These are phyloP conservation scores for Pelecanus crispus DNA, from an alignment of 2,113 vertebrate genomes.

Conservation along the genomic window DNA sequence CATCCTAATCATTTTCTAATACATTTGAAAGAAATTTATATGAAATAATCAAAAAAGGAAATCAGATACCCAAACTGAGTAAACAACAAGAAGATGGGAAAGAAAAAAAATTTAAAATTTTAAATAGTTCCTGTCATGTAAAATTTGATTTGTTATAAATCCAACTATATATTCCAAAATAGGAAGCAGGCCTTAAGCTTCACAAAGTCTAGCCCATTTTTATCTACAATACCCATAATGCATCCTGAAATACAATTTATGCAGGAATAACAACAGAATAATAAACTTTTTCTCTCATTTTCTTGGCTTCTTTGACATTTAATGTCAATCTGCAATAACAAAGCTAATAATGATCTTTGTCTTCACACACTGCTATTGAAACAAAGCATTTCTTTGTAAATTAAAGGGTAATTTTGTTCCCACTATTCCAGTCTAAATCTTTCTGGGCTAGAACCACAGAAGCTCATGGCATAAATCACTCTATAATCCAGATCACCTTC, in stretches of 20 bases:
- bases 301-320: constrained; percentile 34
- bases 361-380: constrained; percentile 26
- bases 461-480: neutral
- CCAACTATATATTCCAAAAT: neutral
- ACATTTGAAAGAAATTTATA: constrained; percentile 44
- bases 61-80: neutral
- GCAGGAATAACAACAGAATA: constrained; percentile 15
- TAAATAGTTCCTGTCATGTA: neutral
- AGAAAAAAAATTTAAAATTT: neutral
- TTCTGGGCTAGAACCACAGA: neutral
- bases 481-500: neutral
- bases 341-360: constrained; percentile 17
- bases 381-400: constrained; percentile 22
- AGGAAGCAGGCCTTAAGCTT: neutral
- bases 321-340: constrained; percentile 38
- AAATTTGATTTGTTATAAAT: neutral
- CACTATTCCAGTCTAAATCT: neutral
- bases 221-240: neutral
- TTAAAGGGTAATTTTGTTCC: constrained; percentile 10
- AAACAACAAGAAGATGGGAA: neutral
- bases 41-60: constrained; percentile 20
- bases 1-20: constrained; percentile 47
- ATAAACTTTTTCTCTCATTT: constrained; percentile 8
- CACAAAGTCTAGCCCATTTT: neutral
- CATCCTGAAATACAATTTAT: constrained; percentile 17